phyloP scores from a whole-genome alignment of 2,888 invertebrate genomes.

The Glyphotaelius pellucidus region DNA sequence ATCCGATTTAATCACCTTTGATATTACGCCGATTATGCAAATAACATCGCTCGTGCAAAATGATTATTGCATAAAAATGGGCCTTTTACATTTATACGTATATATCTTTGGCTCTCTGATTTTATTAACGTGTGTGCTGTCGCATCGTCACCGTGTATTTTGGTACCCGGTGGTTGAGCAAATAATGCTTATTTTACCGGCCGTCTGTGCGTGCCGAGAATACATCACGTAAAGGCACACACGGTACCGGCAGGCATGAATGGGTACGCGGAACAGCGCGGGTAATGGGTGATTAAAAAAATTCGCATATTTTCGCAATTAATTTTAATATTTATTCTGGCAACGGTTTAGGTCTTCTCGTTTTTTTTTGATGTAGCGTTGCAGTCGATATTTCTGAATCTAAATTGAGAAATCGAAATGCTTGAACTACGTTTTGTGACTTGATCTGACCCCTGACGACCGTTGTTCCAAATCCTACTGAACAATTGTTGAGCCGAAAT shows the following conservation, averaged over 20 bases:
- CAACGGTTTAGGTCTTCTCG: not conserved
- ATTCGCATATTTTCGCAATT: constrained; percentile 11
- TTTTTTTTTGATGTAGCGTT: not conserved
- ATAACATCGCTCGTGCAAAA: not conserved
- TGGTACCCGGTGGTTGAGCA: not conserved
- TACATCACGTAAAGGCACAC: not conserved
- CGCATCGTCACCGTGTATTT: not conserved
- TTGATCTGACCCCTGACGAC: too few species aligned
- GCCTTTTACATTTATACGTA: not conserved
- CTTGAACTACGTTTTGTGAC: not conserved
- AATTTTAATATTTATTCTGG: not conserved
- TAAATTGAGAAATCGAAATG: not conserved
- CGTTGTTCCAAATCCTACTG: too few species aligned
- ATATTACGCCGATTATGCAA: constrained; percentile 13
- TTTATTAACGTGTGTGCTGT: not conserved
- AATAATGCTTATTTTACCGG: constrained; percentile 20
- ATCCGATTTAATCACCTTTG: not conserved
- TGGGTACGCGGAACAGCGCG: not conserved
- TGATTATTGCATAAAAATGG: not conserved
- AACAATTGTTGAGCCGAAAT: too few species aligned
- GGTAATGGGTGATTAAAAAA: constrained; percentile 22
- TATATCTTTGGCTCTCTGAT: not conserved
- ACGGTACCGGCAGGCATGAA: constrained; percentile 13
- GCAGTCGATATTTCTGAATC: not conserved
- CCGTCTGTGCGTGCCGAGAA: not conserved